phyloP scores from a whole-genome alignment of 53 echinoderm and acorn worm species.

The Mesocentrotus franciscanus region DNA sequence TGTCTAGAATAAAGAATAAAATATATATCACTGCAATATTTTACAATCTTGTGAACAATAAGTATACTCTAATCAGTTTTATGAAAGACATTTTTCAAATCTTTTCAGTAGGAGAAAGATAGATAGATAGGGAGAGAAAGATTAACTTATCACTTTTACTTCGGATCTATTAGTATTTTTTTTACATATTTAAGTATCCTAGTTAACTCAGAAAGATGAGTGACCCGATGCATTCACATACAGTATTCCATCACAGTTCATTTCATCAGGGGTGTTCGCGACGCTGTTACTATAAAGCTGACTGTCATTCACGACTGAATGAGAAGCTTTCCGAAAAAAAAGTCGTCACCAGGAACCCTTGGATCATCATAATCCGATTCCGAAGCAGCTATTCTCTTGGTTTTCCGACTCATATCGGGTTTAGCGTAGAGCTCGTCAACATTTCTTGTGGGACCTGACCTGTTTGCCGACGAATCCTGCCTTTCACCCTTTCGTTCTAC shows the following conservation, averaged over 20 bases:
- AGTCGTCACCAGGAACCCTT: not conserved
- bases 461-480: not conserved
- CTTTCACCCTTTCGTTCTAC: not conserved
- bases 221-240: not conserved
- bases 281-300: not conserved
- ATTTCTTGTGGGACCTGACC: not conserved
- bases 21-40: no score
- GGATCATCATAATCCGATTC: constrained; percentile 38
- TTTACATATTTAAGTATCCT: no score
- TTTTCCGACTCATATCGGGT: not conserved
- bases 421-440: constrained; percentile 1
- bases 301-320: not conserved
- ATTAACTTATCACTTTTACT: no score
- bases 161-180: no score
- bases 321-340: not conserved
- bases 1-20: no score
- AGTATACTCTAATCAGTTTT: no score
- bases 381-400: not conserved
- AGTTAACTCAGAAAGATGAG: not conserved
- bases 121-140: no score
- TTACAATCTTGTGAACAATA: no score
- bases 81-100: no score
- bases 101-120: no score
- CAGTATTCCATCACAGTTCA: not conserved
- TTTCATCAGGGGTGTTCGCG: not conserved